Evolutionary conservation across 2,797 vertebrate genomes (phyloP).

Genomic region (Tinamus major): DNA sequence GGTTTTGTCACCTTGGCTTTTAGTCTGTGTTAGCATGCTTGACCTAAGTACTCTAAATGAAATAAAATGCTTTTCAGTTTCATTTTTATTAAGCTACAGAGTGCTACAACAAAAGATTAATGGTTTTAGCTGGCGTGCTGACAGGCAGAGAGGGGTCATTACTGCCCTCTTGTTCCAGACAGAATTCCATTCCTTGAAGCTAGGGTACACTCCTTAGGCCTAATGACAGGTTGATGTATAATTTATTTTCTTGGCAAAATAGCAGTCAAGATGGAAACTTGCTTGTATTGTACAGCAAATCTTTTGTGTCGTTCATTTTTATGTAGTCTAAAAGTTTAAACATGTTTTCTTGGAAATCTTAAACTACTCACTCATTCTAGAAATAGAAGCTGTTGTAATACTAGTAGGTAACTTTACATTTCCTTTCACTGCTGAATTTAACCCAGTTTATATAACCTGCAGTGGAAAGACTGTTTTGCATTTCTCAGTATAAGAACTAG

Average conservation of each 20-base stretch:
- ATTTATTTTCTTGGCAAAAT: slow-evolving; percentile 52
- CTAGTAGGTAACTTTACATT: not conserved
- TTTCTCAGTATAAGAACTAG: not conserved
- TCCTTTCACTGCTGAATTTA: slow-evolving; percentile 10
- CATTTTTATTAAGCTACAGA: slow-evolving; percentile 3
- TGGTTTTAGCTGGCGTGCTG: not conserved
- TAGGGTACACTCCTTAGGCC: not conserved
- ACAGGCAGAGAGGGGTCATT: not conserved
- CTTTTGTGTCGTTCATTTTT: slow-evolving; percentile 12
- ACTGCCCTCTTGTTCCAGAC: slow-evolving; percentile 25
- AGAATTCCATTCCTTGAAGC: slow-evolving; percentile 39
- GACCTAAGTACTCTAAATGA: not conserved
- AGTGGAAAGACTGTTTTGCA: not conserved
- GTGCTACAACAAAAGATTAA: not conserved
- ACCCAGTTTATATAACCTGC: not conserved
- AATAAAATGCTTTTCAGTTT: slow-evolving; percentile 32
- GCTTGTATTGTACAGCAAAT: not conserved
- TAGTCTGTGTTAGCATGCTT: not conserved
- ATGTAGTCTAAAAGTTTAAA: not conserved
- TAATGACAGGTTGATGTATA: slow-evolving; percentile 2
- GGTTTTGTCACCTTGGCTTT: not conserved
- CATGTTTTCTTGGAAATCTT: not conserved
- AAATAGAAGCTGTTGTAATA: slow-evolving; percentile 13
- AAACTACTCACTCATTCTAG: not conserved
- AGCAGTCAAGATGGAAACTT: not conserved